Base-by-base conservation (phyloP, 2,888 invertebrate genomes). In the Gisinianus flammeolus region DNA sequence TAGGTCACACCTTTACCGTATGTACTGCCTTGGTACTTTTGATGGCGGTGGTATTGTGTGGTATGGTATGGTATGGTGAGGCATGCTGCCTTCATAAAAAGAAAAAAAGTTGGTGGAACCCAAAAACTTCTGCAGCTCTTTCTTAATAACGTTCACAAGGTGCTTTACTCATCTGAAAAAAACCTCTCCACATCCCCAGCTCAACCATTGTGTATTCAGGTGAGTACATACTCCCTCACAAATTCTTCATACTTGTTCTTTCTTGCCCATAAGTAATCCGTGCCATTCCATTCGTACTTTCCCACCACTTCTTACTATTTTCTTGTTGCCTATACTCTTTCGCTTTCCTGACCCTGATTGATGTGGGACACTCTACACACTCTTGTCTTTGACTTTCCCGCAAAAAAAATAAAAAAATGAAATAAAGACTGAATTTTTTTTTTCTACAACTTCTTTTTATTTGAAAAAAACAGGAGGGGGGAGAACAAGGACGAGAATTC, bases 1-100 rank as follows among this genome's bases (percentile, higher is more conserved):
- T 79, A 79, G 79, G 79, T 79, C 79, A 79, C 79, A 79, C 79
- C 79, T 76, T 69, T 70, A 75, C 62, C 76, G 79, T 75, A 44
- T 44, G 44, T 69, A 66, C 75, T 74, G 76, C 30, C 66, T 66
- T 52, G 58, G 12, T 24, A 28, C 66, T 66, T 10, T 66, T 66
- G n/a, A n/a, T n/a, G n/a, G 10, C 30, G 6, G 10, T n/a, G 6
- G 28, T 26, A 69, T 76, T 62, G 64, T 31, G 62, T 69, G 16
- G 76, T 58, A 69, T 68, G 68, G 68, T 30, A 66, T 54, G 52
- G 66, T 66, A 72, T 72, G 72, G 71, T 71, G 70, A 66, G 35
- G 64, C 64, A 73, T 73, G 74, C 66, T 74, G 66, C 74, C 66
- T 74, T 74, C 74, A 74, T 74, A 74, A 74, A 74, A 56, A 72